Evolutionary conservation across 1,140 invertebrate species (phyloP).

Genomic region (Nasonia longicornis): DNA sequence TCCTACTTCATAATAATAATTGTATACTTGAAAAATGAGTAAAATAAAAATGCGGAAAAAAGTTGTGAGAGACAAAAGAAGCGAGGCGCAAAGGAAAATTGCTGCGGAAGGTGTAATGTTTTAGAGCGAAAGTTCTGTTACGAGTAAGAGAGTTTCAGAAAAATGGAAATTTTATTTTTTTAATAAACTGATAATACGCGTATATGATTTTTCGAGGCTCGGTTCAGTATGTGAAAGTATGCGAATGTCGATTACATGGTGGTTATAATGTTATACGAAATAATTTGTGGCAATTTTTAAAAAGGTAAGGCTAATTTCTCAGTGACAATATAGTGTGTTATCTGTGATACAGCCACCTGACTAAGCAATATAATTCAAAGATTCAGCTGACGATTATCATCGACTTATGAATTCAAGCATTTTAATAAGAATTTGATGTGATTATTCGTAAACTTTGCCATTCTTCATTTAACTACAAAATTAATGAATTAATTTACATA

Average conservation of each 20-base stretch:
- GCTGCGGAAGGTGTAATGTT: slow-evolving; percentile 17
- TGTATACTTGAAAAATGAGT: slow-evolving; percentile 60
- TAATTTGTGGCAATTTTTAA: not conserved
- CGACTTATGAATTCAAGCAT: no score
- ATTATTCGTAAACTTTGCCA: not conserved
- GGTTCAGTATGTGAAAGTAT: not conserved
- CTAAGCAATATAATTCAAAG: slow-evolving; percentile 11
- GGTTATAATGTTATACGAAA: not conserved
- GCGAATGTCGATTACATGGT: not conserved
- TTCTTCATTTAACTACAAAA: not conserved
- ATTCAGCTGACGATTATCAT: no score
- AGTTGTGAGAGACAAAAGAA: slow-evolving; percentile 45
- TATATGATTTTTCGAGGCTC: not conserved
- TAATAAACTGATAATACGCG: not conserved
- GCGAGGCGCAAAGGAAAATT: slow-evolving; percentile 33
- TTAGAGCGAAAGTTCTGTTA: slow-evolving; percentile 21
- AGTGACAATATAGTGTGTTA: slow-evolving; percentile 10
- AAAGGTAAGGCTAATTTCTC: not conserved
- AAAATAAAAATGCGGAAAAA: slow-evolving; percentile 47
- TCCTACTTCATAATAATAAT: slow-evolving; percentile 68
- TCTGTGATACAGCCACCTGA: slow-evolving; percentile 13
- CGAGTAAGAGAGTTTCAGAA: slow-evolving; percentile 35
- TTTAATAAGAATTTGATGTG: no score
- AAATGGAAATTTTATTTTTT: slow-evolving; percentile 36
- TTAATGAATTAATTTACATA: not conserved